A percentile compares a stretch with the other conserved stretches of the same genome.
phyloP scores from a whole-genome alignment of 1,140 invertebrate genomes.

The Radopholus similis region DNA sequence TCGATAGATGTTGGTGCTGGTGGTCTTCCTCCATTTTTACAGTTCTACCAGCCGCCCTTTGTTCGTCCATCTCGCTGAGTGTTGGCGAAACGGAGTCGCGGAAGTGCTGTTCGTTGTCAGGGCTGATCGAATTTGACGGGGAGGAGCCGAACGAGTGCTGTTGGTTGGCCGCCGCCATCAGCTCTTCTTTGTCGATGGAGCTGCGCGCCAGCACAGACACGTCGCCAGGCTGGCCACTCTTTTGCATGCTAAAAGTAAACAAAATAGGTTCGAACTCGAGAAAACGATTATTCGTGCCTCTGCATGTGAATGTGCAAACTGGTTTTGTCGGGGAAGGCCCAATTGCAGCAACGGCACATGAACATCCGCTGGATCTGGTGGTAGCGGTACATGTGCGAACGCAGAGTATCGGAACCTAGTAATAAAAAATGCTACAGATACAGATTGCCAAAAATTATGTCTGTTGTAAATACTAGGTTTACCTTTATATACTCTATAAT shows the following conservation, averaged over 20 bases:
- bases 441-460: too few species aligned
- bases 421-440: conserved; percentile 4
- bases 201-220: conserved; percentile 27
- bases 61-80: neutral
- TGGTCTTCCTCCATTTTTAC: neutral
- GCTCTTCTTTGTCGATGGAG: conserved; percentile 16
- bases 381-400: conserved; percentile 56
- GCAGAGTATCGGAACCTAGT: conserved; percentile 57
- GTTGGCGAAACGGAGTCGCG: neutral
- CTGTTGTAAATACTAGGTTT: too few species aligned
- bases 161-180: neutral
- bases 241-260: conserved; percentile 22
- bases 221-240: conserved; percentile 24
- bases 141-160: neutral
- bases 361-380: conserved; percentile 60
- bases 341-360: conserved; percentile 60
- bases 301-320: conserved; percentile 56
- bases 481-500: too few species aligned
- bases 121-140: neutral
- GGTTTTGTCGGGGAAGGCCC: conserved; percentile 60
- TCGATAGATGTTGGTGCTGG: neutral
- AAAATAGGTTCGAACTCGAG: too few species aligned
- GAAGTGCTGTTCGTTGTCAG: neutral
- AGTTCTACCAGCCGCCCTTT: neutral
- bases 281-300: neutral